phyloP scores from a whole-genome alignment of 2,797 vertebrate species.

The Garrulus glandarius region DNA sequence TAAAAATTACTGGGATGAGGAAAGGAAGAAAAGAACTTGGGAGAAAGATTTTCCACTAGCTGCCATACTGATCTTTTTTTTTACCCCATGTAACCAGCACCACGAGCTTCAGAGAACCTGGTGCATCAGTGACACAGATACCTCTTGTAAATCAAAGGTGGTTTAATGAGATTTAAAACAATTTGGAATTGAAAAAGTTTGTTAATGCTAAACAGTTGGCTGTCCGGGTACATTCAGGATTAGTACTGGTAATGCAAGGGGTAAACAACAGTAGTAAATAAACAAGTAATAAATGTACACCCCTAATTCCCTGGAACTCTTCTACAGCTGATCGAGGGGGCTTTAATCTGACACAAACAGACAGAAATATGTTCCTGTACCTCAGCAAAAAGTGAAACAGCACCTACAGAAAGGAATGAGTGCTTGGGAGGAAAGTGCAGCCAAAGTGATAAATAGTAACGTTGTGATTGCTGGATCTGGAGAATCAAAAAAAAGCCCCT shows the following conservation, averaged over 20 bases:
- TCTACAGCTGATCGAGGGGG: neutral
- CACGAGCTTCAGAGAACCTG: neutral
- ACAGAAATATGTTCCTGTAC: neutral
- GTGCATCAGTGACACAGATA: neutral
- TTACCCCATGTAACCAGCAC: neutral
- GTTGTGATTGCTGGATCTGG: neutral
- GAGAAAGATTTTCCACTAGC: neutral
- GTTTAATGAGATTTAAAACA: neutral
- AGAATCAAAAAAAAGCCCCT: neutral
- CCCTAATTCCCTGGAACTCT: neutral
- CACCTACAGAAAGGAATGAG: neutral
- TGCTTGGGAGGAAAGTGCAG: neutral
- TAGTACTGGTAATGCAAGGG: neutral
- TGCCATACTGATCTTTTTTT: neutral
- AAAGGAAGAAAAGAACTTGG: neutral
- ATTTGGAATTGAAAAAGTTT: neutral
- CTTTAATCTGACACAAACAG: neutral
- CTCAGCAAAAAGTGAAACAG: neutral
- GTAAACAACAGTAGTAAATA: neutral
- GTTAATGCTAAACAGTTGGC: neutral
- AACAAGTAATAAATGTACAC: neutral
- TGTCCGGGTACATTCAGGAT: neutral
- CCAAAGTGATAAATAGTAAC: neutral
- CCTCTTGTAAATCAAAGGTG: neutral
- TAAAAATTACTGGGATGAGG: neutral